Evolutionary conservation across 2,113 vertebrate species (phyloP), one percentile per base, ranked within the genome.

Genomic region (Forbesichthys agassizii): DNA sequence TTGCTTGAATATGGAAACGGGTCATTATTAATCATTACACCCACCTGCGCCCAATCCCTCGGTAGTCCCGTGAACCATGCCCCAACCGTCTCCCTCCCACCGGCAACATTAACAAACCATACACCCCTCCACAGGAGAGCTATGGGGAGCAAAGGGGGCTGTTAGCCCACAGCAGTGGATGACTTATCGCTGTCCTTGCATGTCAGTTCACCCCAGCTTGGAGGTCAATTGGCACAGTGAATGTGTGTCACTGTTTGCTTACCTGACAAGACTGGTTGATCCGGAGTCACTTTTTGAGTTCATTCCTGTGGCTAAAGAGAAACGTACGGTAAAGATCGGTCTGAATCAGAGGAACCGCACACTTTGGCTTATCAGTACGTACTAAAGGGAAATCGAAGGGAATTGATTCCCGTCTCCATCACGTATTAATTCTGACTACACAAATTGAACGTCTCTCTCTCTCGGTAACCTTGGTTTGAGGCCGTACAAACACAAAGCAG

Each of bases 221-320:
- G 86, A 86, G 86, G 86, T 78, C 79, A 79, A 14, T 68, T 76
- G 69, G 58, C 36, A 8, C 36, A 71, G 76, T 61, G 36, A 66
- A 64, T 55, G 16, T 36, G 64, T 51, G 46, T 36, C 11, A 36
- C 11, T 64, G 48, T 49, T 9, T 51, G 18, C 12, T 9, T 14
- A 11, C n/a, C 11, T 36, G 48, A 33, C 16, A 12, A 13, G n/a
- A 14, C 11, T 59, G 36, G 18, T 8, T 42, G 36, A 42, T 42
- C 61, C 36, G 58, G 13, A 61, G 33, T 48, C 11, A 11, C 16
- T 56, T 48, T 27, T 58, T 3, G 6, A 12, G 27, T 33, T 13
- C 48, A 47, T 70, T 18, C 33, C 13, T 46, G 62, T 6, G 3
- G 60, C 52, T 67, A 47, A 48, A 60, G 59, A 14, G 16, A 54